Conservation (phyloP, 2,113 vertebrate species). For the Anolis sagrei region DNA sequence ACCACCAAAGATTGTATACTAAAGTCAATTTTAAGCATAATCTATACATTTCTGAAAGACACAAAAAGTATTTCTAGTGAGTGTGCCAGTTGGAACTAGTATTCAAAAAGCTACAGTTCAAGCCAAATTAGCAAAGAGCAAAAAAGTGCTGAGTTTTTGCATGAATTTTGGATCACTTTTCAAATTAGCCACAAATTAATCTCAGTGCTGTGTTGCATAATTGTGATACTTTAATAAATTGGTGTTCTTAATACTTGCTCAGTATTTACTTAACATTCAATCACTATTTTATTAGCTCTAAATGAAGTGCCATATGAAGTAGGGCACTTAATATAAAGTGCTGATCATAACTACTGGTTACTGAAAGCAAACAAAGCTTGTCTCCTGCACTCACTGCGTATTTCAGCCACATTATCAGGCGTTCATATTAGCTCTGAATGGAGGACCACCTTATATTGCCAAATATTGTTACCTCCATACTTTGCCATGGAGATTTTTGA, state of each 20-base stretch:
- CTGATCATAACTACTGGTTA: conserved; percentile 7
- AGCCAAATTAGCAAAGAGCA: not conserved
- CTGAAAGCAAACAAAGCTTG: conserved; percentile 38
- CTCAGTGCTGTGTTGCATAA: conserved; percentile 29
- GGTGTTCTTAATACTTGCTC: conserved; percentile 19
- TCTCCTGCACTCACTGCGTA: not conserved
- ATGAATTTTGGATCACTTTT: not conserved
- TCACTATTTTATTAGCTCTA: conserved; percentile 32
- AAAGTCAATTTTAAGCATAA: not conserved
- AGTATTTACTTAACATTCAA: conserved; percentile 40
- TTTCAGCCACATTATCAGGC: not conserved
- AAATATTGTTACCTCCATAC: not conserved
- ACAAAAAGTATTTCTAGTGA: not conserved
- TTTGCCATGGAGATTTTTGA: not conserved
- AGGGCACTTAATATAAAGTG: conserved; percentile 38
- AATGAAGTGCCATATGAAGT: conserved; percentile 19
- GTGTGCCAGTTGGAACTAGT: not conserved
- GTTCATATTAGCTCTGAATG: not conserved
- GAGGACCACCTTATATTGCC: not conserved
- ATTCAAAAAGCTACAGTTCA: not conserved
- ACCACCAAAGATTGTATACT: not conserved
- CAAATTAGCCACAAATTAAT: conserved; percentile 18
- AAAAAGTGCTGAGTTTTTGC: conserved; percentile 4
- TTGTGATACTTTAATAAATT: conserved; percentile 38
- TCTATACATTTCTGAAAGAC: not conserved